A percentile compares a stretch with the other conserved stretches of the same genome.
phyloP scores from a whole-genome alignment of 64 coral and sea anemone genomes.

The Stichodactyla mertensii region DNA sequence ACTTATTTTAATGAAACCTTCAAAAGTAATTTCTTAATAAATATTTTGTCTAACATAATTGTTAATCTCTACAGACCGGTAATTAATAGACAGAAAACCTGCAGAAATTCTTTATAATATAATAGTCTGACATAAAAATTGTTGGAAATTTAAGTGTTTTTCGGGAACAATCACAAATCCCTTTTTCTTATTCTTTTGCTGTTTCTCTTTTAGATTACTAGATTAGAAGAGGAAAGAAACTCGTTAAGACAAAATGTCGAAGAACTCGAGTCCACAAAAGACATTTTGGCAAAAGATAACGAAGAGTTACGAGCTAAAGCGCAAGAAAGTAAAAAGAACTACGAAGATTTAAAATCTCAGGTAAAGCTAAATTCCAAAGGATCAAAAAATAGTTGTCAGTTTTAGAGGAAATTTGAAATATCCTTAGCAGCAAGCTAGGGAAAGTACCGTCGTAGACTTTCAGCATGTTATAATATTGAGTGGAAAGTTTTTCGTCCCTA shows the following conservation, averaged over 20 bases:
- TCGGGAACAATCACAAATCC: neutral
- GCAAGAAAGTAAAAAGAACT: constrained; percentile 60
- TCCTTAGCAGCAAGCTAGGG: neutral
- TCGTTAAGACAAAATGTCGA: constrained; percentile 50
- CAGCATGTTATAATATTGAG: too few species aligned
- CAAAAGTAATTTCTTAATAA: too few species aligned
- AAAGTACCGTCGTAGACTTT: neutral
- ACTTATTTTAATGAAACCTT: too few species aligned
- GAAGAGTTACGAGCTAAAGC: constrained; percentile 53
- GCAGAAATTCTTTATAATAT: too few species aligned
- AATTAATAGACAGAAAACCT: too few species aligned
- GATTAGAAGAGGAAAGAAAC: constrained; percentile 57
- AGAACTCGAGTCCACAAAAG: constrained; percentile 39
- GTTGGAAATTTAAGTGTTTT: neutral
- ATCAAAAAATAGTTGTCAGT: neutral
- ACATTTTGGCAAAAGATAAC: constrained; percentile 64
- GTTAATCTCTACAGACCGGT: too few species aligned
- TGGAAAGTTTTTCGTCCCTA: too few species aligned
- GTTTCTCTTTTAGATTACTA: constrained; percentile 33
- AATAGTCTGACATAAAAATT: neutral
- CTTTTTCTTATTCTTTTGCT: neutral
- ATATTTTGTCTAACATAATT: too few species aligned
- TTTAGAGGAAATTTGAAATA: neutral
- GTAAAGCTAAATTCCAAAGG: constrained; percentile 20
- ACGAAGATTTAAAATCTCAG: constrained; percentile 51